phyloP scores from a whole-genome alignment of 2,888 invertebrate genomes.

The Smittia aterrima region DNA sequence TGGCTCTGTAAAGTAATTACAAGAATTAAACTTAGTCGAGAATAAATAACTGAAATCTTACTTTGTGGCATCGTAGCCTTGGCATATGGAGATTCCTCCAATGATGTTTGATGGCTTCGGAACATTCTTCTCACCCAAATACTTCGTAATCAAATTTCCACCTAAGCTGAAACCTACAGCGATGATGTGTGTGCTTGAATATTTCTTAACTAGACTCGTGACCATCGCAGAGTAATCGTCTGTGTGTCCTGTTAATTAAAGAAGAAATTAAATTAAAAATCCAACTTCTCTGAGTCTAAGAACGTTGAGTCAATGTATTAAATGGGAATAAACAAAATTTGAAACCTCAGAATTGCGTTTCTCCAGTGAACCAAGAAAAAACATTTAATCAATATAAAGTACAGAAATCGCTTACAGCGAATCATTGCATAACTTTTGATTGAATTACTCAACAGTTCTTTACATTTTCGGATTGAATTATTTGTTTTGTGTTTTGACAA shows the following conservation, averaged over 20 bases:
- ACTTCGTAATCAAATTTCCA: slow-evolving; percentile 92
- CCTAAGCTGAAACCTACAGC: slow-evolving; percentile 92
- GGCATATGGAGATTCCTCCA: slow-evolving; percentile 89
- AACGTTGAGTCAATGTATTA: neutral
- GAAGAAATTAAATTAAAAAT: neutral
- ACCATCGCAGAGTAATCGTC: slow-evolving; percentile 86
- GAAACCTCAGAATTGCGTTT: too few relatives aligned
- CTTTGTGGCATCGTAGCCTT: slow-evolving; percentile 88
- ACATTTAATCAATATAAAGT: too few relatives aligned
- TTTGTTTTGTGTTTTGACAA: too few relatives aligned
- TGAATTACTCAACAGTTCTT: too few relatives aligned
- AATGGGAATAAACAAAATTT: too few relatives aligned
- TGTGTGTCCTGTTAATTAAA: slow-evolving; percentile 70
- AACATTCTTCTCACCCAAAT: slow-evolving; percentile 73
- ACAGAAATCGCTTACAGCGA: too few relatives aligned
- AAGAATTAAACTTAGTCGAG: neutral
- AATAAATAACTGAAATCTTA: slow-evolving; percentile 45
- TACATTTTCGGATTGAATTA: too few relatives aligned
- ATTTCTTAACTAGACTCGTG: slow-evolving; percentile 67
- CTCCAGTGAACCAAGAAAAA: too few relatives aligned
- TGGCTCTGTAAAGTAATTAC: slow-evolving; percentile 62
- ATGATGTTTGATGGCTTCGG: slow-evolving; percentile 66
- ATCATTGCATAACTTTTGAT: too few relatives aligned
- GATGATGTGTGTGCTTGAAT: slow-evolving; percentile 74
- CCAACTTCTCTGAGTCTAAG: neutral